phyloP scores from a whole-genome alignment of 2,888 invertebrate genomes.

The Nemotelus pantherinus region DNA sequence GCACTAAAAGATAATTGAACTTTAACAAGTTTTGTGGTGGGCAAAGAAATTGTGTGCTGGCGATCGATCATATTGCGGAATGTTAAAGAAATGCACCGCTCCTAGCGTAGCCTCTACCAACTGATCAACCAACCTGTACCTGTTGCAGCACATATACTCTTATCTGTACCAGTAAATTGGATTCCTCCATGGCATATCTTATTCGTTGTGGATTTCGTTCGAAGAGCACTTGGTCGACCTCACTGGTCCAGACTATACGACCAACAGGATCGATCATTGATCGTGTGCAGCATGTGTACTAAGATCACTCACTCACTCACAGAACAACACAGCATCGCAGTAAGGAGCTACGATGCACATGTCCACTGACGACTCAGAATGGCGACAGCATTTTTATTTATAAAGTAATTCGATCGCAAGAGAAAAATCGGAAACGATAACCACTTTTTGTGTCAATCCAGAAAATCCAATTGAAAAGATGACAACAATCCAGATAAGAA shows the following conservation, averaged over 20 bases:
- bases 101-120: neutral
- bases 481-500: conserved; percentile 38
- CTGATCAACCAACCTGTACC: conserved; percentile 20
- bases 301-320: conserved; percentile 7
- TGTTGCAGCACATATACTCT: neutral
- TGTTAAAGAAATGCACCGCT: conserved; percentile 23
- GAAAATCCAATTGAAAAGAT: conserved; percentile 37
- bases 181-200: no score
- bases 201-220: no score
- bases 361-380: conserved; percentile 8
- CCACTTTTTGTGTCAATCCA: conserved; percentile 47
- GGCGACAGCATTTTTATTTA: conserved; percentile 42
- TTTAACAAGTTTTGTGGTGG: conserved; percentile 47
- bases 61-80: conserved; percentile 42
- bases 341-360: neutral
- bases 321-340: neutral
- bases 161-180: no score
- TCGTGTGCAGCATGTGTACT: conserved; percentile 1
- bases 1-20: conserved; percentile 48
- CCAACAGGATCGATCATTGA: neutral
- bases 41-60: conserved; percentile 38
- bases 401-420: conserved; percentile 39
- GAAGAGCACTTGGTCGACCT: no score
- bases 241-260: neutral
- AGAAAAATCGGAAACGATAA: conserved; percentile 49